Base-by-base conservation (phyloP, 2,113 vertebrate genomes). In the Oreotrochilus melanogaster region DNA sequence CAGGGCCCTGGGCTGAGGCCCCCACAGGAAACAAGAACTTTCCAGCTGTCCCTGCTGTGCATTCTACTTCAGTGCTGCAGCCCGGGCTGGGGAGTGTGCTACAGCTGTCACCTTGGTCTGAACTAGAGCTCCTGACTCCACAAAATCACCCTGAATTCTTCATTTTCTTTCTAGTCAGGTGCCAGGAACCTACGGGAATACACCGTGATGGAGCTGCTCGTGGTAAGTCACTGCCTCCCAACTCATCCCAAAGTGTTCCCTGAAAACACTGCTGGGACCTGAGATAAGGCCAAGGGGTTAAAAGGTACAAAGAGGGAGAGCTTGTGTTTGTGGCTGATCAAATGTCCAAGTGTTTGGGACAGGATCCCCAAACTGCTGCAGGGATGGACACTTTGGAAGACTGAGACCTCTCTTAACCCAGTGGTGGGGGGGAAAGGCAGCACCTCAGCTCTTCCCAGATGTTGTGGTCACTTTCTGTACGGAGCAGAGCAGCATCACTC, bases 121-220 rank as follows among this genome's bases (percentile, higher is more conserved):
- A 80, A 17, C 1, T 1, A 3, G 7, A 48, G 22, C 33, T 9
- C 50, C 28, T 69, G 54, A 28, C 10, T 56, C 33, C 21, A 35
- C 16, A 8, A 73, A 76, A 54, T 71, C 67, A 31, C 11, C 4
- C 31, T 37, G 6, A 86, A 58, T 35, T 62, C 72, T 74, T 60
- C 10, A 4, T 82, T 97, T 76, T 95, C 57, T 76, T 97, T 98
- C 42, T 94, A 99, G 99, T 99, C 99, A 56, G 99, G 99, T 82
- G 96, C 99, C 93, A 99, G 98, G 97, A 99, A 97, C 90, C 98
- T 99, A 66, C 96, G 98, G 86, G 99, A 99, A 31, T 99, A 99
- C 42, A 98, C 99, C 3, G 97, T 99, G 27, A 99, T 99, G 99
- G 99, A 99, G 97, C 98, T 99, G 97, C 98, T 99, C 62, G 99